Evolutionary conservation across 64 coral and sea anemone species (phyloP), one percentile per base, ranked within the genome.

Genomic region (Astreopora myriophthalma): DNA sequence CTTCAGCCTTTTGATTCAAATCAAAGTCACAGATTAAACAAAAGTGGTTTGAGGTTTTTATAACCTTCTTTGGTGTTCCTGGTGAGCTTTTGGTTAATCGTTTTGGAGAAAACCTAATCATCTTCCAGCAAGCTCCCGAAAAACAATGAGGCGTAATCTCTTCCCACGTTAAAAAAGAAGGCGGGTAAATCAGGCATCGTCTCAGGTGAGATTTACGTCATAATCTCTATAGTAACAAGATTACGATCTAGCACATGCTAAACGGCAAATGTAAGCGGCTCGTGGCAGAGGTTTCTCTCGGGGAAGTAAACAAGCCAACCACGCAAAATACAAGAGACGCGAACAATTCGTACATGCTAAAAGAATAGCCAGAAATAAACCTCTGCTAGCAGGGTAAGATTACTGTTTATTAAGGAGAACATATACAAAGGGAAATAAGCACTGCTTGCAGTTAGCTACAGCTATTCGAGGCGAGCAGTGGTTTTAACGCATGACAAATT

Each of bases 31-130:
- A 25, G 27, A 73, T 23, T 37, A 73, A 73, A 76, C 73, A 76
- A 37, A 37, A 76, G 31, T 76, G 8, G 10, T 36, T 40, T 33
- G 34, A 11, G 19, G 22, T 20, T 22, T 76, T 38, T 23, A 36
- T 76, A 37, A 40, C 73, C 42, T 38, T 76, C n/a, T 48, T 52
- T 14, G 76, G 76, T 52, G 76, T 80, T 80, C 57, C 57, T 57
- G 76, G 48, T 39, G 76, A 80, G 57, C 57, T 62, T 62, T 19
- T 62, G 57, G 57, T 62, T 20, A 62, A 62, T 80, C 40, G 35
- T 57, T 80, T 28, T 14, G 23, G 76, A 51, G 44, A 80, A 57
- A 80, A 80, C 30, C 46, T 31, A 77, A 46, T 37, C 74, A 77
- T 77, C 34, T 46, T 46, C 42, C 42, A 11, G 42, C 42, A 46